phyloP scores from a whole-genome alignment of 92 coral and sea anemone genomes.

The Epizoanthus ramosus region DNA sequence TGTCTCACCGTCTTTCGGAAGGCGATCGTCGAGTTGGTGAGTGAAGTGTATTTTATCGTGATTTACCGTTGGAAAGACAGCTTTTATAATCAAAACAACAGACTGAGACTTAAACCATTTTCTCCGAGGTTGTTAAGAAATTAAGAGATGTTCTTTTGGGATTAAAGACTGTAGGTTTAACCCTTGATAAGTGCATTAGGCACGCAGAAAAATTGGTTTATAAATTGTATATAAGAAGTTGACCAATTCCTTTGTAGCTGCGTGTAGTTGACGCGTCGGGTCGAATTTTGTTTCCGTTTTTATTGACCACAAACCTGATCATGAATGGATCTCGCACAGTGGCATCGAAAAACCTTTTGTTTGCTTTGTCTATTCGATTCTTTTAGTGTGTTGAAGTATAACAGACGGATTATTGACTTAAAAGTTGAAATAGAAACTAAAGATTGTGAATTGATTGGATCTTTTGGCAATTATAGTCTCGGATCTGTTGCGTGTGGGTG shows the following conservation, averaged over 20 bases:
- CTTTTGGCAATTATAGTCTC: background rate
- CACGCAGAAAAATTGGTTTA: conserved; percentile 3
- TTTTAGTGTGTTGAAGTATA: conserved; percentile 29
- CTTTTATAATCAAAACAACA: conserved; percentile 10
- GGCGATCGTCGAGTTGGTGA: conserved; percentile 84
- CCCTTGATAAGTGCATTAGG: conserved; percentile 25
- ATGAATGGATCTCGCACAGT: background rate
- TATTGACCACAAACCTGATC: conserved; percentile 12
- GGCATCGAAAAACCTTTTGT: background rate
- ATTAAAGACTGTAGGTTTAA: conserved; percentile 5
- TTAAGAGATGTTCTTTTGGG: conserved; percentile 22
- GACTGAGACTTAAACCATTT: conserved; percentile 28
- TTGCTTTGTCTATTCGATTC: conserved; percentile 1
- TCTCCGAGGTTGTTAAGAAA: conserved; percentile 23
- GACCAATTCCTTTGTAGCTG: conserved; percentile 10
- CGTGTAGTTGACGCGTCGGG: background rate
- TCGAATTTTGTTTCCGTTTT: conserved; percentile 34
- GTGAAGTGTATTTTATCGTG: conserved; percentile 28
- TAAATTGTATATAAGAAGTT: conserved; percentile 16
- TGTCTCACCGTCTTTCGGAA: conserved; percentile 71
- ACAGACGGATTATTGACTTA: conserved; percentile 33
- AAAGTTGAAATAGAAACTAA: conserved; percentile 11
- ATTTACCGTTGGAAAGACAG: too few relatives aligned
- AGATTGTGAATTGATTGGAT: background rate
- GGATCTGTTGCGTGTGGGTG: conserved; percentile 31